These are phyloP conservation scores for Eurypyga helias DNA, from an alignment of 2,113 vertebrate genomes.

Conservation along the genomic window DNA sequence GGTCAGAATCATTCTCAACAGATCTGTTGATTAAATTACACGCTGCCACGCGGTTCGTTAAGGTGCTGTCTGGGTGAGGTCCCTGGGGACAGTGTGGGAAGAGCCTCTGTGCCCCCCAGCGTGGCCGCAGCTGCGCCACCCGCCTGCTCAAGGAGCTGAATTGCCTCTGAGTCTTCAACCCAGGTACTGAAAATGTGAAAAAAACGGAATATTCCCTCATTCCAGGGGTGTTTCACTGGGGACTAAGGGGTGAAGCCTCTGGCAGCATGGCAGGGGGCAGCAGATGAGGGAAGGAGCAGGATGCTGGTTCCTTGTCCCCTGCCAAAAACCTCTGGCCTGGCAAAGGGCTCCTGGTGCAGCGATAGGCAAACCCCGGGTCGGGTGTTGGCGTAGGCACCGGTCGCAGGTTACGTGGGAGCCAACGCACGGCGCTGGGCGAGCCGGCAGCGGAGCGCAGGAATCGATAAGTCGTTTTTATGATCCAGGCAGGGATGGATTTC, in stretches of 20 bases:
- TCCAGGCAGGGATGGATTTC: not conserved
- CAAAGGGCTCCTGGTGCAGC: not conserved
- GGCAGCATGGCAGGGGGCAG: accelerated
- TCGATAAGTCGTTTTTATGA: not conserved
- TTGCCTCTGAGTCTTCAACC: not conserved
- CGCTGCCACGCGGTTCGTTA: accelerated
- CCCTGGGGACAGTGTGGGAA: not conserved
- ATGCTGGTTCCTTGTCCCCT: accelerated
- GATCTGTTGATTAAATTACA: not conserved
- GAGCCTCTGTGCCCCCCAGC: not conserved
- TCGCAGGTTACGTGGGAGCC: accelerated
- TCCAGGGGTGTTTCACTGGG: not conserved
- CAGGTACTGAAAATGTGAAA: not conserved
- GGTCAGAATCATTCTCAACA: not conserved
- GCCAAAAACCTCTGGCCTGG: accelerated
- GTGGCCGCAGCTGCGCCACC: not conserved
- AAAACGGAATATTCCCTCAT: accelerated
- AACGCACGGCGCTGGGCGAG: accelerated
- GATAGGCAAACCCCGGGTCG: accelerated
- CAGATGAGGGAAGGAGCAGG: not conserved
- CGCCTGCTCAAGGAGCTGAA: accelerated
- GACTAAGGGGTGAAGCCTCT: not conserved
- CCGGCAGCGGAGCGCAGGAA: accelerated
- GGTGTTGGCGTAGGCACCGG: accelerated
- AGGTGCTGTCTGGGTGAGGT: not conserved